These are phyloP conservation scores for Psittacula derbiana DNA, from an alignment of 2,797 vertebrate genomes.

Conservation along the genomic window DNA sequence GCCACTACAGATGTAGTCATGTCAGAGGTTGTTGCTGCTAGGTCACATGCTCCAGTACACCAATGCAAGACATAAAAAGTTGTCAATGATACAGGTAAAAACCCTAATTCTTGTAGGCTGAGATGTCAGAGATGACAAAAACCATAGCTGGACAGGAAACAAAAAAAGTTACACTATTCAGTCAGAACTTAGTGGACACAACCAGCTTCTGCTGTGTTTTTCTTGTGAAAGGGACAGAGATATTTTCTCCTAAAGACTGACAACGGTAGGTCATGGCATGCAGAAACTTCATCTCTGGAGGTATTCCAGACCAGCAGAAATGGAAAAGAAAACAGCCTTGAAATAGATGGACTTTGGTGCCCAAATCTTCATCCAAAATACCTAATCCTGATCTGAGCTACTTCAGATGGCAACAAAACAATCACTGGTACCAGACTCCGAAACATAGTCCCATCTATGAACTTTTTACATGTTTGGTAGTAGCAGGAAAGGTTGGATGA, in stretches of 20 bases:
- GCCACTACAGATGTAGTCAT: background rate
- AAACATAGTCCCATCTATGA: background rate
- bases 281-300: background rate
- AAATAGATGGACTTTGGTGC: background rate
- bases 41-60: background rate
- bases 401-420: background rate
- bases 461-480: background rate
- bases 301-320: background rate
- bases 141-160: background rate
- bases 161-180: background rate
- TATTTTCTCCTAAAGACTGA: background rate
- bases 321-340: background rate
- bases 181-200: background rate
- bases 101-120: background rate
- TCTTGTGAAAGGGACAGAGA: background rate
- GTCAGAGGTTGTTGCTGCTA: background rate
- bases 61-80: background rate
- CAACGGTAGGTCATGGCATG: background rate
- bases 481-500: background rate
- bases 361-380: background rate
- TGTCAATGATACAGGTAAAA: background rate
- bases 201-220: background rate
- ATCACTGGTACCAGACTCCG: background rate
- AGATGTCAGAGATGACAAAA: background rate
- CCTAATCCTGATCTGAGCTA: background rate